A percentile compares a stretch with the other conserved stretches of the same genome.
phyloP scores from a whole-genome alignment of 2,888 invertebrate species.

The Lithosia quadra region DNA sequence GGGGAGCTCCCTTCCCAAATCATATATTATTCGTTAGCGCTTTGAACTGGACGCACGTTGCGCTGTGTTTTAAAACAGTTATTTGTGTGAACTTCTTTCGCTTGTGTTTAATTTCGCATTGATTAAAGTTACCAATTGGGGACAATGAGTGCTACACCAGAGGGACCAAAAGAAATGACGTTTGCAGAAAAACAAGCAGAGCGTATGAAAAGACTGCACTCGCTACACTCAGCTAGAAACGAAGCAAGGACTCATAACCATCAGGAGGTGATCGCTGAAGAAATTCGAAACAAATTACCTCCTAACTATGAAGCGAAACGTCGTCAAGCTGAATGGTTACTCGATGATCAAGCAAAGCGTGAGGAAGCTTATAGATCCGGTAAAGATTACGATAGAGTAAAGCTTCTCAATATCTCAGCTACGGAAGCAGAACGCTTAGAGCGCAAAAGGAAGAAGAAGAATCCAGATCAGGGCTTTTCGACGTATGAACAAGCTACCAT shows the following conservation, averaged over 20 bases:
- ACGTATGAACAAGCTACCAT: slow-evolving; percentile 96
- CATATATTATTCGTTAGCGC: neutral
- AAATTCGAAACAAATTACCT: slow-evolving; percentile 96
- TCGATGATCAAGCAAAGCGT: slow-evolving; percentile 95
- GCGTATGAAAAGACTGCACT: slow-evolving; percentile 91
- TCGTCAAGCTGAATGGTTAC: slow-evolving; percentile 96
- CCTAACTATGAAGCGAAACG: slow-evolving; percentile 97
- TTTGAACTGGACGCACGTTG: neutral
- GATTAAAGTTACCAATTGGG: neutral
- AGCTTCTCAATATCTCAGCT: slow-evolving; percentile 95
- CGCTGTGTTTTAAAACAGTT: neutral
- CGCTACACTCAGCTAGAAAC: slow-evolving; percentile 92
- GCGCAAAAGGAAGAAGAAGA: slow-evolving; percentile 95
- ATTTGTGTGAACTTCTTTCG: neutral
- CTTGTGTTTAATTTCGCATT: too few relatives aligned
- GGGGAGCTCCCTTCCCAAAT: too few relatives aligned
- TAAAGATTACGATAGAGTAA: slow-evolving; percentile 96
- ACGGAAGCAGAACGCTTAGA: slow-evolving; percentile 95
- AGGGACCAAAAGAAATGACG: slow-evolving; percentile 72
- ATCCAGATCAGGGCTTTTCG: slow-evolving; percentile 98
- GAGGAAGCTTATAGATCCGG: slow-evolving; percentile 92
- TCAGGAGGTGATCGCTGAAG: slow-evolving; percentile 98
- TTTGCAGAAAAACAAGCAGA: slow-evolving; percentile 91
- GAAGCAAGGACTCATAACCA: slow-evolving; percentile 97
- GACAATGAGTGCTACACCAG: slow-evolving; percentile 64